Evolutionary conservation across 2,113 vertebrate genomes (phyloP).

Genomic region (Brachyhypopomus occidentalis): DNA sequence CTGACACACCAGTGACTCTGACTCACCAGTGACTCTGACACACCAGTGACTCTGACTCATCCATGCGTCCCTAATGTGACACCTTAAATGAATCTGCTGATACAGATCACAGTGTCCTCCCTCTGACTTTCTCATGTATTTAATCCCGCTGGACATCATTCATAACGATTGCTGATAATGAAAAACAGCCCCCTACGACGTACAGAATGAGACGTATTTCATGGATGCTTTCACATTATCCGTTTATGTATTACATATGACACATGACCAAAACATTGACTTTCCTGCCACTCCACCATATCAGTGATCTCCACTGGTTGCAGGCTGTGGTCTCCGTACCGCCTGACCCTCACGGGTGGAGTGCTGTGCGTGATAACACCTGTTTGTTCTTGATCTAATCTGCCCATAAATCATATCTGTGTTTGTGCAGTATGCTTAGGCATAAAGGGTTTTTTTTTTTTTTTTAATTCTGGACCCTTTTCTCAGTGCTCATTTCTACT

Average conservation of each 20-base stretch:
- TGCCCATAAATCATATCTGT: constrained; percentile 3
- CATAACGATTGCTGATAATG: not conserved
- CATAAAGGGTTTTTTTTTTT: not conserved
- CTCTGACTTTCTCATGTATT: constrained; percentile 7
- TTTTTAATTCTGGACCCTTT: no score
- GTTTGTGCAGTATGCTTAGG: not conserved
- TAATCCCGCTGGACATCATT: not conserved
- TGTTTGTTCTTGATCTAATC: constrained; percentile 2
- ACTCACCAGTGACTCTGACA: not conserved
- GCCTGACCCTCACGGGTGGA: not conserved
- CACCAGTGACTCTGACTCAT: not conserved
- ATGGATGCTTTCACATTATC: not conserved
- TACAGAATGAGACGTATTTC: no score
- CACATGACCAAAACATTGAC: constrained; percentile 6
- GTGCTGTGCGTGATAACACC: not conserved
- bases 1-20: no score
- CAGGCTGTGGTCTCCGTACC: not conserved
- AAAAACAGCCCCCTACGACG: no score
- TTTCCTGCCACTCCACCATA: not conserved
- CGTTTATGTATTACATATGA: not conserved
- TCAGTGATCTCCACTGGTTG: not conserved
- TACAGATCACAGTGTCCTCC: not conserved
- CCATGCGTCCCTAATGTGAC: no score
- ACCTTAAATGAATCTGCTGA: no score
- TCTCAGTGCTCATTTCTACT: no score